phyloP scores from a whole-genome alignment of 1,140 invertebrate genomes.

The Sinonovacula constricta region DNA sequence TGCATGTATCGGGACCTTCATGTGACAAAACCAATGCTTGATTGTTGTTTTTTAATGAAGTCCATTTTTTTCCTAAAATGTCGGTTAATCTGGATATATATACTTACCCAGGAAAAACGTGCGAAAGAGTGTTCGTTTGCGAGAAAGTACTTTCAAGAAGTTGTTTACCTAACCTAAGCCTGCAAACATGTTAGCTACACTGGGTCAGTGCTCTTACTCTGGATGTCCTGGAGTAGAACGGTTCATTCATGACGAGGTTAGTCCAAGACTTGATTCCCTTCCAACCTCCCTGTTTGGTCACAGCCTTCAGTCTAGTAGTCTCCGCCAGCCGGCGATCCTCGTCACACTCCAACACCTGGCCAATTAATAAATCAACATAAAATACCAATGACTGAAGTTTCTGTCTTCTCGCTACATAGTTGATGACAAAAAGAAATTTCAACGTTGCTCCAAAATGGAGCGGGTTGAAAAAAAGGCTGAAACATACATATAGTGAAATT shows the following conservation, averaged over 20 bases:
- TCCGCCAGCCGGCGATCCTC: neutral
- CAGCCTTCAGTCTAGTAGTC: neutral
- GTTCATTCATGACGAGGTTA: conserved; percentile 38
- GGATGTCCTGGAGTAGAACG: conserved; percentile 7
- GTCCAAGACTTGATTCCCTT: neutral
- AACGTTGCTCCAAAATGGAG: too few species aligned
- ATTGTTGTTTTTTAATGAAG: neutral
- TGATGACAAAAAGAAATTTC: too few species aligned
- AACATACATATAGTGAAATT: too few species aligned
- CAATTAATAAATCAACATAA: too few species aligned
- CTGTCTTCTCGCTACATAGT: too few species aligned
- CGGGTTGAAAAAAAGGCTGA: too few species aligned
- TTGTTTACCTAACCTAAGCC: neutral
- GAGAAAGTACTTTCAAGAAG: neutral
- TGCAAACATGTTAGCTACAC: neutral
- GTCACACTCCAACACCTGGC: conserved; percentile 6
- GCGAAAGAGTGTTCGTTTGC: neutral
- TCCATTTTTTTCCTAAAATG: neutral
- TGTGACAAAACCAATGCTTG: neutral
- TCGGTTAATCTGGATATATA: neutral
- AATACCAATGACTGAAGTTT: too few species aligned
- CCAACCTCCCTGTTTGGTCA: neutral
- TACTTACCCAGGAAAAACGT: neutral
- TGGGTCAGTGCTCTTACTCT: conserved; percentile 12
- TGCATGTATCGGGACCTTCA: too few species aligned